Conservation (phyloP, 92 coral and sea anemone species). For the Umimayanthus kanabou region DNA sequence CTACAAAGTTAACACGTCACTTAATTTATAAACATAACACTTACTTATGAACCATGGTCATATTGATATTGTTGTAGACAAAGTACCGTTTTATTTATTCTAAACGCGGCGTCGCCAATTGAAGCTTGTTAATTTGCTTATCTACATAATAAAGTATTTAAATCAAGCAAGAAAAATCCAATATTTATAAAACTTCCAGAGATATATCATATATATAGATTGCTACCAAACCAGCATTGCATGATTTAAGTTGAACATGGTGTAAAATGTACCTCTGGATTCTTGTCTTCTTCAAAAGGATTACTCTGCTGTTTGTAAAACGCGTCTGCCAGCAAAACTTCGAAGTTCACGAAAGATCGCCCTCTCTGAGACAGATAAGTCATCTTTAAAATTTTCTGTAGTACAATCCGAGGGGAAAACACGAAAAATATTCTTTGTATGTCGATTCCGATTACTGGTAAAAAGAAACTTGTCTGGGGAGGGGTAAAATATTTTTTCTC, state of each 20-base stretch:
- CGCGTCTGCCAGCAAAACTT: not conserved
- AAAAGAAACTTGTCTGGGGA: not conserved
- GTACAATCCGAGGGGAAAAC: not conserved
- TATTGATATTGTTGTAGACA: too few relatives aligned
- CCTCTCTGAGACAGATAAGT: slow-evolving; percentile 28
- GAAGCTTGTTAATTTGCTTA: too few relatives aligned
- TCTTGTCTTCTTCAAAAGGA: slow-evolving; percentile 21
- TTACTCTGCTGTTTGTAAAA: not conserved
- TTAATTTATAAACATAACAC: too few relatives aligned
- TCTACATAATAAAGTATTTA: not conserved
- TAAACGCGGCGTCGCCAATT: too few relatives aligned
- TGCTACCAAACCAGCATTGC: not conserved
- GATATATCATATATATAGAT: too few relatives aligned
- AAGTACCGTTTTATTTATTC: too few relatives aligned
- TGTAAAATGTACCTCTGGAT: slow-evolving; percentile 8
- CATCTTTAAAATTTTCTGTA: not conserved
- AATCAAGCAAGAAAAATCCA: not conserved
- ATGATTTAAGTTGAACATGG: not conserved
- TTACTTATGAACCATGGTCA: too few relatives aligned
- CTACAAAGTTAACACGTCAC: too few relatives aligned
- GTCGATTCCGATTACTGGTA: too few relatives aligned
- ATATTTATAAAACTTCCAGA: not conserved
- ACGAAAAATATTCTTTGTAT: not conserved
- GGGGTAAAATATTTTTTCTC: not conserved
- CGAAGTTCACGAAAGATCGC: not conserved